These are phyloP conservation scores for Crenuchus spilurus DNA, from an alignment of 2,797 vertebrate genomes.

Conservation along the genomic window DNA sequence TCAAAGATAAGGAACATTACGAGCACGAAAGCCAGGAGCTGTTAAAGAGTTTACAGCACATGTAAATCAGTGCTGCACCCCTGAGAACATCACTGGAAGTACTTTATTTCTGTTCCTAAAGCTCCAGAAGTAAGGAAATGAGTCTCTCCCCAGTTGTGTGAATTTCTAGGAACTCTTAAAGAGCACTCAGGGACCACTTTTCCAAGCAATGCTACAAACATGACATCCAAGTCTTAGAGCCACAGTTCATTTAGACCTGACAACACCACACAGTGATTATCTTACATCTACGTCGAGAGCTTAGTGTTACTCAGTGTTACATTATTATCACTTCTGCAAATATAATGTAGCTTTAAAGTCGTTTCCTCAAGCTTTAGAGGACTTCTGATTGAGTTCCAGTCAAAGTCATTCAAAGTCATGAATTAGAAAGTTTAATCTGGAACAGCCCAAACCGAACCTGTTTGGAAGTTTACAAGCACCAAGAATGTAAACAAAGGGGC, in stretches of 20 bases:
- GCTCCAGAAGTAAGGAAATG: neutral
- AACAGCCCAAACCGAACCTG: neutral
- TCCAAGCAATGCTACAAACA: neutral
- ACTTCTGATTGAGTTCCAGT: too few species aligned
- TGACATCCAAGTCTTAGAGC: slow-evolving; percentile 23
- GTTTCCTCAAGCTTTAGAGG: too few species aligned
- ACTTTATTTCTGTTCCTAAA: neutral
- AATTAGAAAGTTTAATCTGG: too few species aligned
- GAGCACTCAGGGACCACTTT: slow-evolving; percentile 23
- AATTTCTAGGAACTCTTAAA: slow-evolving; percentile 24
- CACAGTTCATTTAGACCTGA: neutral
- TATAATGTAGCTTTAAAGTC: neutral
- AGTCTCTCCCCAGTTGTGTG: neutral
- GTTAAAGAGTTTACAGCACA: neutral
- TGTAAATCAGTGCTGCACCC: neutral
- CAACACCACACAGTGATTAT: neutral
- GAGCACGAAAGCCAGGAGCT: neutral
- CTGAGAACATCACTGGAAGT: neutral
- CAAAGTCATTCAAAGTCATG: too few species aligned
- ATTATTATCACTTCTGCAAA: neutral
- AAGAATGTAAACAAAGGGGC: too few species aligned
- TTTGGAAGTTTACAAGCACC: too few species aligned
- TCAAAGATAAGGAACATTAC: too few species aligned
- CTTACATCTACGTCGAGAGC: neutral
- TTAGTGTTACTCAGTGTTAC: neutral